These are phyloP conservation scores for Xanthia icteritia DNA, from an alignment of 2,888 invertebrate genomes.

Conservation along the genomic window DNA sequence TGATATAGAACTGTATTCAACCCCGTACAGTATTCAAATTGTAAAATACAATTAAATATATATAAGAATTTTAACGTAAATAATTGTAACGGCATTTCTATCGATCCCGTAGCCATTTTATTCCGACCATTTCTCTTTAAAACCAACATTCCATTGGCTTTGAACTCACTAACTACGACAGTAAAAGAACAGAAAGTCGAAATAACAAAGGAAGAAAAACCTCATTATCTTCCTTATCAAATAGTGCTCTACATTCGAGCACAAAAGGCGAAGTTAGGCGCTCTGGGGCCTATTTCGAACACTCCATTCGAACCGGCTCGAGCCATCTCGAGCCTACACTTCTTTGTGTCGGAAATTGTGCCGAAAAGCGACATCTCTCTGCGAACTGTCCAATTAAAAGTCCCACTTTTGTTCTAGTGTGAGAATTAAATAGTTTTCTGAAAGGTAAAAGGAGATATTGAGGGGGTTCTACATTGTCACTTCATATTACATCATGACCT, in stretches of 20 bases:
- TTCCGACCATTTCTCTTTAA: neutral
- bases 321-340: constrained; percentile 29
- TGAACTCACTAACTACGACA: constrained; percentile 20
- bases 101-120: neutral
- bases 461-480: neutral
- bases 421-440: constrained; percentile 42
- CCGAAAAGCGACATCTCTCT: constrained; percentile 63
- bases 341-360: constrained; percentile 61
- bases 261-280: constrained; percentile 55
- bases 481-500: neutral
- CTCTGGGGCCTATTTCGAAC: constrained; percentile 56
- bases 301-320: constrained; percentile 28
- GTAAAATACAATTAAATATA: neutral
- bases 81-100: neutral
- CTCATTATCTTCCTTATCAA: constrained; percentile 64
- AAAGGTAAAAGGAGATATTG: neutral
- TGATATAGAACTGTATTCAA: too few relatives aligned
- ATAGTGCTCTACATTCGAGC: constrained; percentile 60
- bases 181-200: constrained; percentile 32
- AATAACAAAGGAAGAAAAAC: constrained; percentile 51
- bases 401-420: constrained; percentile 31
- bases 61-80: neutral
- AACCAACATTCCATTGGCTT: constrained; percentile 17
- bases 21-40: neutral
- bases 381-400: constrained; percentile 63